Base-by-base conservation (phyloP, 2,113 vertebrate genomes). In the Collichthys lucidus region DNA sequence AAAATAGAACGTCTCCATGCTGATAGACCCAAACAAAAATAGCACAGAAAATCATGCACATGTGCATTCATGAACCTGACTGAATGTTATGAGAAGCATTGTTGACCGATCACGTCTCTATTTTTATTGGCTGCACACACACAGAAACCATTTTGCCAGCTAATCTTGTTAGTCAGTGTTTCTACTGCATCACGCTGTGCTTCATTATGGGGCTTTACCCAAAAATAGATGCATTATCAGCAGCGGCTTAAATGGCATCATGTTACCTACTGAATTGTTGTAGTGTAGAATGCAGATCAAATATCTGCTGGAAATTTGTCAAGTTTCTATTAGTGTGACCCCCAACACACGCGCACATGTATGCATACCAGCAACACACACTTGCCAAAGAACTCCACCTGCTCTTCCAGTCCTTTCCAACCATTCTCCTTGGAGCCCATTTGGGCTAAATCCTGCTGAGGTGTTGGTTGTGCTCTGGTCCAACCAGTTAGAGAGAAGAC, bases 21-120 rank as follows among this genome's bases (percentile, higher is more conserved):
- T 75, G 75, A 88, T 10, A 29, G 82, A 85, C 75, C 14, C 50
- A 22, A 72, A 65, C 64, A 81, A 35, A 90, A 88, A 87, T 90
- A 91, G 86, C 56, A 24, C 76, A 69, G 16, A 59, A 68, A 82
- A 77, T 24, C 70, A 40, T 66, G 74, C 83, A 70, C 63, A 61
- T 14, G 17, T 49, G 68, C 53, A 50, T 80, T 49, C 66, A 46
- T 20, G 7, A 55, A 31, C 53, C 19, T 7, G 53, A 61, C 49
- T 70, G 29, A 93, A 94, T 87, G 88, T 92, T 91, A 86, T 1
- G 72, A 68, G 71, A 80, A 40, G 88, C 90, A 93, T 92, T 89
- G 92, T 92, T 91, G 91, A 91, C 92, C 85, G 83, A 91, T 88
- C 93, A 91, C 56, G 0, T 63, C 66, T 91, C 89, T 87, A 88